Evolutionary conservation across 2,113 vertebrate species (phyloP), one percentile per base, ranked within the genome.

Genomic region (Nibea albiflora): DNA sequence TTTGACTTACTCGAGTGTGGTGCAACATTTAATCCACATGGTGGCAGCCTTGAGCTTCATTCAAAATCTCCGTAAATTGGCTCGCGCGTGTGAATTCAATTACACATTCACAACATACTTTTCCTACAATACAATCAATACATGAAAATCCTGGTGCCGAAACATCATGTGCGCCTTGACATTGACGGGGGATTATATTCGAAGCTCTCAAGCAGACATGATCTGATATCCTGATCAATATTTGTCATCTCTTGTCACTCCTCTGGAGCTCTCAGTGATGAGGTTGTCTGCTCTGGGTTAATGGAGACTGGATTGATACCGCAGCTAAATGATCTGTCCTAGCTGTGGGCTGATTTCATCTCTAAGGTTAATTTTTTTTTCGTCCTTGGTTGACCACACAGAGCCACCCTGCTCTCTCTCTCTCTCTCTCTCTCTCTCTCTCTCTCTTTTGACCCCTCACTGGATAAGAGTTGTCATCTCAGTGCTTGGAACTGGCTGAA

Each of bases 201-300:
- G 14, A 73, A 57, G 77, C 39, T 16, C 44, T 16, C 50, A 42
- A 63, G 67, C 53, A 66, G 73, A 78, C 65, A 28, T 73, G 61
- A 79, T 83, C 61, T 73, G 84, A 87, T 81, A 52, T 65, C 63
- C 69, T 81, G 85, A 91, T 92, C 87, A 82, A 85, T 93, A 84
- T 87, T 87, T 86, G 73, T 85, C 87, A 78, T 76, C 56, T 88
- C 50, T 73, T 57, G 69, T 84, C 83, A 78, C 60, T 71, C 71
- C 66, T 62, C 22, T 42, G 66, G 24, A 67, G 74, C 81, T 76
- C 31, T 31, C 47, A 1, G 56, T 57, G 80, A 92, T 88, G 88
- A 89, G 81, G 68, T 64, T 92, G 90, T 90, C 88, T 89, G 84
- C 80, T 77, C 77, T 28, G 20, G 74, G 19, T 88, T 84, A 76